Evolutionary conservation across 2,888 invertebrate species (phyloP), one percentile per base, ranked within the genome.

Genomic region (Clistopyga incitator): DNA sequence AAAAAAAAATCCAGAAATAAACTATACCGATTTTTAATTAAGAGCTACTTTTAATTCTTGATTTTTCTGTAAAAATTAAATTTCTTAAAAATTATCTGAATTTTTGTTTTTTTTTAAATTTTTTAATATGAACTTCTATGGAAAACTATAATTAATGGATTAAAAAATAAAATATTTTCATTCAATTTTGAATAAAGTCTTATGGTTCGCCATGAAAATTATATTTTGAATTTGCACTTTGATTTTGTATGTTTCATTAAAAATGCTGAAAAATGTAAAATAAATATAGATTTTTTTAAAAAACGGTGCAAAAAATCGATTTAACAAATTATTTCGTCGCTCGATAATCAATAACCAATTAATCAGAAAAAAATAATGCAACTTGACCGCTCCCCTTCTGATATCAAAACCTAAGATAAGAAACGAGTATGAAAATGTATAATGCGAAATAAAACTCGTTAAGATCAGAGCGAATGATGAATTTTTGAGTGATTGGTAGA

Each of bases 381-480:
- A 45, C 45, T 47, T 74, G 72, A 0, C 72, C 61, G 72, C 72
- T 74, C 72, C 47, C 6, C 72, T 74, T 74, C 72, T 61, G 61
- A 74, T 74, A 74, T 74, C 59, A 74, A 74, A 74, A 74, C 47
- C 25, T 78, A 78, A 56, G 47, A 59, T 61, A 70, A 70, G 56
- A 38, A 38, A 68, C 15, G 61, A 70, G 59, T 78, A 52, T 59
- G 29, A 59, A 25, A 70, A 61, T 78, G 68, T 23, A 18, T 64
- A 38, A 64, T 42, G 38, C 10, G 20, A 74, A 61, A 68, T 20
- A 11, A 61, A 54, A 70, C 45, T 65, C 34, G 68, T 45, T 6
- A 52, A 45, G 45, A 54, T 20, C 45, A 15, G 67, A 61, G 47
- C 18, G 59, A 75, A 75, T 61, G 75, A 75, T 52, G 13, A 45